Evolutionary conservation across 2,888 invertebrate genomes (phyloP), one percentile per base, ranked within the genome.

Genomic region (Stegophylla sp.): DNA sequence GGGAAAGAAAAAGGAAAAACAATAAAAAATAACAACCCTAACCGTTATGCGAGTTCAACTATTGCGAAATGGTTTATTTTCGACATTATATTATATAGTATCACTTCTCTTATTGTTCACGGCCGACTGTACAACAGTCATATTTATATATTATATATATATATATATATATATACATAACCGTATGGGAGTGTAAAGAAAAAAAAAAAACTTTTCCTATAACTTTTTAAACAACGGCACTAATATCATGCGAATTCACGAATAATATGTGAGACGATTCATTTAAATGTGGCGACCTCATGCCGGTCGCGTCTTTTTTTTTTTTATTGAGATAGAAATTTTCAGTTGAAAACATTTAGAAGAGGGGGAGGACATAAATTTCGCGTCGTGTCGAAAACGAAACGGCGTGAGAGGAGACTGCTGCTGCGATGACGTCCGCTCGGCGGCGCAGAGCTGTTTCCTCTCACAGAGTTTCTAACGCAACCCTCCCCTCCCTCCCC

Each of bases 171-270:
- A 48, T 74, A 63, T 48, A 61, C 45, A n/a, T 28, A 74, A 34
- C 74, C 74, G 48, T 74, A 63, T 34, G 48, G 28, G 66, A 66
- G 4, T 20, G 28, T 71, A 63, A 74, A 48, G 63, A 56, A 7
- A 71, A 20, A 63, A 69, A 17, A 66, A 45, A 28, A 74, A 74
- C 48, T 74, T 74, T 74, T 74, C 20, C 13, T 20, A 63, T 34
- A 74, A 74, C 48, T 48, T 63, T 63, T 12, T 20, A 15, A 63
- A 74, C 63, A 74, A 74, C 43, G 12, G 56, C 26, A 17, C 17
- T 45, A 66, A 15, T 20, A 51, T 51, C n/a, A n/a, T n/a, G n/a
- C n/a, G n/a, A n/a, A n/a, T n/a, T n/a, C n/a, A n/a, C n/a, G n/a
- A 34, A 56, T 56, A 56, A 3, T 53, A 53, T n/a, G 12, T 12